Base-by-base conservation (phyloP, 2,888 invertebrate species). In the Polydrusus pterygomalis region DNA sequence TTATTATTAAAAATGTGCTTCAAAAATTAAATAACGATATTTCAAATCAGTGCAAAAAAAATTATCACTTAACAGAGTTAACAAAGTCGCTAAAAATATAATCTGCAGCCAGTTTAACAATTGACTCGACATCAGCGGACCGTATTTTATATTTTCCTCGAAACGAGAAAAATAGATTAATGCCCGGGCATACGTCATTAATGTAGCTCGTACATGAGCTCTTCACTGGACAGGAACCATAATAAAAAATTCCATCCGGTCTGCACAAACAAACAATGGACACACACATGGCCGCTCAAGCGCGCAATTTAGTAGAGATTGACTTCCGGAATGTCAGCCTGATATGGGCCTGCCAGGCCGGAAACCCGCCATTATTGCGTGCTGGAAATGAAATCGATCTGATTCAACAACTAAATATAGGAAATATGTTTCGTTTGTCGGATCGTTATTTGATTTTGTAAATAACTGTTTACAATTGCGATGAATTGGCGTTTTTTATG, bases 201-300 rank as follows among this genome's bases (percentile, higher is more conserved):
- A 73, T 54, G 64, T 56, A 58, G 62, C 38, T 25, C 58, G 70
- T 76, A 60, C 76, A 77, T 47, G 77, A 68, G 74, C 73, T 78
- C 78, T 72, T 76, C 78, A 73, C 75, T 78, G 78, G 74, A 76
- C 78, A 78, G 78, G 78, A 78, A 78, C 78, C 73, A 73, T 75
- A 76, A 75, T 78, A 78, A 78, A 78, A 78, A 75, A 75, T 77
- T 78, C 78, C 78, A 78, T 78, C 78, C 78, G 77, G 77, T 68
- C 74, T 51, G 75, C 71, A 73, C 69, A 76, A 69, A 71, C 70
- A 77, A 74, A 75, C 75, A 78, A 78, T 78, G 72, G 72, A 75
- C 77, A 72, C 70, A 76, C 78, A 78, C 78, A 78, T 78, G 78
- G 69, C 30, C 78, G 78, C 69, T 69, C 78, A 78, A 75, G 78